A percentile compares a stretch with the other conserved stretches of the same genome.
phyloP scores from a whole-genome alignment of 2,113 vertebrate species.

The Epinephelus fuscoguttatus region DNA sequence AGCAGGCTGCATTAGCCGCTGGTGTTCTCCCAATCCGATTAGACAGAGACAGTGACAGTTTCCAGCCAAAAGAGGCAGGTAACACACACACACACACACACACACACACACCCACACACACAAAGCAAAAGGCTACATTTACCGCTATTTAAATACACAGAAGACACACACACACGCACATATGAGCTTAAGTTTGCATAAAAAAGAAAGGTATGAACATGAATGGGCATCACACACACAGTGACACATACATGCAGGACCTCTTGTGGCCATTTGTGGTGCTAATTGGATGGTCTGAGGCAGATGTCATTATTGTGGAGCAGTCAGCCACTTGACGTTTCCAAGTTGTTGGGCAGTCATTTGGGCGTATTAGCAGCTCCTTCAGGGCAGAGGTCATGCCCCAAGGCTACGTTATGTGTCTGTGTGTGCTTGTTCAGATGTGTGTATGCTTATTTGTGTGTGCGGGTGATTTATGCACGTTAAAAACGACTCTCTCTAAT shows the following conservation, averaged over 20 bases:
- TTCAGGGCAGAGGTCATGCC: conserved; percentile 88
- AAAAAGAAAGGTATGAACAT: conserved; percentile 5
- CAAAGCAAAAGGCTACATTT: conserved; percentile 60
- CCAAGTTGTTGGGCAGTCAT: conserved; percentile 89
- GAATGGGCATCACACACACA: conserved; percentile 5
- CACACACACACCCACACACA: conserved; percentile 76
- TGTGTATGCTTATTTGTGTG: conserved; percentile 38
- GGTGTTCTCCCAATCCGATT: conserved; percentile 91
- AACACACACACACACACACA: conserved; percentile 79
- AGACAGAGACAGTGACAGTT: conserved; percentile 90
- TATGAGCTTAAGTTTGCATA: conserved; percentile 36
- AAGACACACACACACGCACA: conserved; percentile 27
- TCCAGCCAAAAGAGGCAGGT: conserved; percentile 90
- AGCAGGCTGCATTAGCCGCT: conserved; percentile 86
- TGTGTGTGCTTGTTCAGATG: conserved; percentile 51
- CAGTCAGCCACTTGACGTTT: conserved; percentile 90
- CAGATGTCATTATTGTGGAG: conserved; percentile 93
- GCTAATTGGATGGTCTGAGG: conserved; percentile 88
- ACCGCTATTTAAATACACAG: neutral
- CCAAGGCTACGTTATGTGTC: conserved; percentile 43
- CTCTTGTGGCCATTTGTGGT: conserved; percentile 86
- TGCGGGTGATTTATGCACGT: conserved; percentile 60
- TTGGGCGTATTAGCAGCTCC: conserved; percentile 91
- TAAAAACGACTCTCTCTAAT: conserved; percentile 58
- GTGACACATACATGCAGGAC: conserved; percentile 76